Percentiles rank a stretch among this genome's conserved stretches.
These are phyloP conservation scores for Nannoperca australis DNA, from an alignment of 2,797 vertebrate genomes.

Conservation along the genomic window DNA sequence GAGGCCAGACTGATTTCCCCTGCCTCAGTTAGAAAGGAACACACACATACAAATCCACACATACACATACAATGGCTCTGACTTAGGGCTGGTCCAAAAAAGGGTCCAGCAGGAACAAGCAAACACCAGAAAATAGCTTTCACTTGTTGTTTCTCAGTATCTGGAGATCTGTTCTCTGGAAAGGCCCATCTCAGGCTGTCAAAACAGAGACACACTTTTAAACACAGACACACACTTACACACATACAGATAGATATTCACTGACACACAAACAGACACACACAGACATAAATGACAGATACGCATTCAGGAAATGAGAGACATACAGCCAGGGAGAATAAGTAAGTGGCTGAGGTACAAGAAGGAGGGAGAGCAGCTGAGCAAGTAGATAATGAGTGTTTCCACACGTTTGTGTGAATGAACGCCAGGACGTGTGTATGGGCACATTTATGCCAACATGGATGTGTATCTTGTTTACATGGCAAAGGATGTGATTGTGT, in stretches of 20 bases:
- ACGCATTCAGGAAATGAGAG: slow-evolving; percentile 71
- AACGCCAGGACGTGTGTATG: slow-evolving; percentile 10
- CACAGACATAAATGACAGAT: slow-evolving; percentile 46
- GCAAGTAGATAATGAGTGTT: slow-evolving; percentile 35
- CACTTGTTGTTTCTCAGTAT: slow-evolving; percentile 75
- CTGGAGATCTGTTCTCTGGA: slow-evolving; percentile 72
- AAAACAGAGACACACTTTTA: slow-evolving; percentile 52
- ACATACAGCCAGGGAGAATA: slow-evolving; percentile 52
- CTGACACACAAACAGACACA: slow-evolving; percentile 15
- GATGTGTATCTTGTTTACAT: slow-evolving; percentile 29
- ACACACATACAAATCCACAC: slow-evolving; percentile 17
- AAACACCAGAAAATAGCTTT: slow-evolving; percentile 73
- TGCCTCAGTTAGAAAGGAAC: slow-evolving; percentile 53
- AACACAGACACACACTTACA: slow-evolving; percentile 22
- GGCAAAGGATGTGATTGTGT: slow-evolving; percentile 16
- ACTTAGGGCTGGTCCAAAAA: slow-evolving; percentile 70
- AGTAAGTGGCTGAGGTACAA: slow-evolving; percentile 34
- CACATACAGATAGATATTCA: slow-evolving; percentile 32
- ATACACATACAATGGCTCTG: slow-evolving; percentile 50
- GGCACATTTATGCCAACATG: slow-evolving; percentile 12
- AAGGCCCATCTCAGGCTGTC: slow-evolving; percentile 59
- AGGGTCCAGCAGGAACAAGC: slow-evolving; percentile 70
- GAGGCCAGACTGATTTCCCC: slow-evolving; percentile 77
- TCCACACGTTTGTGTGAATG: slow-evolving; percentile 10
- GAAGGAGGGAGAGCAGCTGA: slow-evolving; percentile 37